Evolutionary conservation across 2,797 vertebrate genomes (phyloP).

Genomic region (Tapirus indicus): DNA sequence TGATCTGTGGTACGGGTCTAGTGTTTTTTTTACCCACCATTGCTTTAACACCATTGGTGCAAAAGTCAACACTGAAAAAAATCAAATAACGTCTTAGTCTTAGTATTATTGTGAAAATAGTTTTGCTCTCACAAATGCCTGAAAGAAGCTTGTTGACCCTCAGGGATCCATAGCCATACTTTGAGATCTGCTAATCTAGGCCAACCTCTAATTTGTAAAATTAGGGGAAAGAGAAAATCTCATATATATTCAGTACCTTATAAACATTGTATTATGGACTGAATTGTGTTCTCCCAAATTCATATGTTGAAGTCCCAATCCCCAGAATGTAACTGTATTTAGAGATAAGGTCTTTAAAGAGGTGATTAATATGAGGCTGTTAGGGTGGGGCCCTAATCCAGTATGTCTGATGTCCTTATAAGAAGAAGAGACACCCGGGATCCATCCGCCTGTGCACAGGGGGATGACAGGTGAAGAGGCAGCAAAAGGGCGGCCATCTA

Average conservation of each 20-base stretch:
- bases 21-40: neutral
- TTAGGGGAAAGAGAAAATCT: neutral
- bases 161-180: neutral
- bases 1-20: neutral
- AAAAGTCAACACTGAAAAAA: neutral
- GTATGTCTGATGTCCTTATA: neutral
- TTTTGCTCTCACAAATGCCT: conserved; percentile 11
- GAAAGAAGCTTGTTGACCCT: neutral
- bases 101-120: conserved; percentile 9
- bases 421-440: neutral
- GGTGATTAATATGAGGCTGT: neutral
- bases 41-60: neutral
- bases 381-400: neutral
- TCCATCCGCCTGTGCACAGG: neutral
- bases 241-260: neutral
- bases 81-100: neutral
- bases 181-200: neutral
- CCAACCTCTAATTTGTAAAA: neutral
- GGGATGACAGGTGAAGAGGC: neutral
- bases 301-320: neutral
- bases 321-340: neutral
- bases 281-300: neutral
- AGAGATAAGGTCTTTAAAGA: neutral
- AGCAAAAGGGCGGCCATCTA: neutral
- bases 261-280: neutral